These are phyloP conservation scores for Archaeoteleia sp. DNA, from an alignment of 2,888 invertebrate species.

Conservation along the genomic window DNA sequence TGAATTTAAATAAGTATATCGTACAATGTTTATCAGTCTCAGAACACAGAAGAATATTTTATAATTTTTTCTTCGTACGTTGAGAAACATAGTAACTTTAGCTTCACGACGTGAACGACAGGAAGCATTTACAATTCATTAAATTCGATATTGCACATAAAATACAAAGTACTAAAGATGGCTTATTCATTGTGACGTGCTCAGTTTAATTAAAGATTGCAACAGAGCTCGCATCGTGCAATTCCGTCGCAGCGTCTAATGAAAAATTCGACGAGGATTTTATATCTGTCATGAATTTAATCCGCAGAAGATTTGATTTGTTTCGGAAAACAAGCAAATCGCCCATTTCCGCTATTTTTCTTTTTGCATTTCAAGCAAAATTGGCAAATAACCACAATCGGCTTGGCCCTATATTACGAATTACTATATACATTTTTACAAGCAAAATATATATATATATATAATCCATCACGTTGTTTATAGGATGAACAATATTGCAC, in stretches of 20 bases:
- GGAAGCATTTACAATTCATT: slow-evolving; percentile 28
- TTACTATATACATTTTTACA: slow-evolving; percentile 5
- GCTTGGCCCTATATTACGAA: slow-evolving; percentile 11
- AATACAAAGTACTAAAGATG: slow-evolving; percentile 25
- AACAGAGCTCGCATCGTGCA: slow-evolving; percentile 16
- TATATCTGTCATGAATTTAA: slow-evolving; percentile 32
- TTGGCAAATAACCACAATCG: slow-evolving; percentile 13
- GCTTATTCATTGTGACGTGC: slow-evolving; percentile 27
- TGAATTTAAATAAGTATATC: no score
- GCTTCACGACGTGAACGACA: slow-evolving; percentile 7
- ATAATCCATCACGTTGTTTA: slow-evolving; percentile 33
- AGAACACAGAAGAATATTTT: no score
- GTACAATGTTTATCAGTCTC: no score
- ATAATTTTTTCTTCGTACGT: no score
- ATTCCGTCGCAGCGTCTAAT: slow-evolving; percentile 25
- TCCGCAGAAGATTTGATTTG: slow-evolving; percentile 21
- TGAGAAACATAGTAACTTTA: no score
- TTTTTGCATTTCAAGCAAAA: no score
- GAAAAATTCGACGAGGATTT: slow-evolving; percentile 34
- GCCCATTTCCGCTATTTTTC: no score
- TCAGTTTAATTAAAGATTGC: slow-evolving; percentile 40
- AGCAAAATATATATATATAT: slow-evolving; percentile 23
- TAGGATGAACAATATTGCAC: slow-evolving; percentile 39
- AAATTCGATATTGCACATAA: slow-evolving; percentile 33
- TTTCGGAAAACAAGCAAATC: slow-evolving; percentile 23